Base-by-base conservation (phyloP, 2,113 vertebrate genomes). In the Triplophysa tibetana region DNA sequence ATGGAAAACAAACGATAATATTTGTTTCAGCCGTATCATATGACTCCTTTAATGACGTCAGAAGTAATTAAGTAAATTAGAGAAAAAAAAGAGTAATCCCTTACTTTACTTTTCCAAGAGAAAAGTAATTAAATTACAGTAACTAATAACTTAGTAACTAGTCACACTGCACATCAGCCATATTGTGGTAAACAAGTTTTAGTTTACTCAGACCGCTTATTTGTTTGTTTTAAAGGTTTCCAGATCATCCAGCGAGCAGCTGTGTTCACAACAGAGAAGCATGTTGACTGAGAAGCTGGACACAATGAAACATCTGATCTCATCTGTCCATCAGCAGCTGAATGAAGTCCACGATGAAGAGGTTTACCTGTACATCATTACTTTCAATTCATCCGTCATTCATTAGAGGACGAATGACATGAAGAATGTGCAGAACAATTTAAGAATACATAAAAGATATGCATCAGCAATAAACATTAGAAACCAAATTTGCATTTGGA, bases 221-320 rank as follows among this genome's bases (percentile, higher is more conserved):
- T 77, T 14, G 52, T 4, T 38, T 38, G 33, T 38, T 7, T 38
- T 38, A 38, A 38, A 38, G 33, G 33, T 7, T 3, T 38, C 80
- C 21, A 89, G 85, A 79, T 70, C 88, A 38, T 81, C 70, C 14
- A 91, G 85, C 67, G 90, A 91, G 56, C 84, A 70, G 19, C 82
- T 76, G 77, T 85, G 92, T 79, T 80, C 86, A 62, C 89, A 92
- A 75, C 94, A 94, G 82, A 93, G 88, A 62, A 86, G 88, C 81
- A 89, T 94, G 70, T 73, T 95, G 85, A 82, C 91, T 83, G 92
- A 94, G 74, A 92, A 94, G 84, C 78, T 95, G 86, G 92, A 93
- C 65, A 87, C 87, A 63, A 94, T 96, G 77, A 92, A 83, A 83
- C 21, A 10, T 24, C 84, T 90, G 21, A 95, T 94, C 85, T 86